Base-by-base conservation (phyloP, 2,797 vertebrate species). In the Craterocephalus amniculus region DNA sequence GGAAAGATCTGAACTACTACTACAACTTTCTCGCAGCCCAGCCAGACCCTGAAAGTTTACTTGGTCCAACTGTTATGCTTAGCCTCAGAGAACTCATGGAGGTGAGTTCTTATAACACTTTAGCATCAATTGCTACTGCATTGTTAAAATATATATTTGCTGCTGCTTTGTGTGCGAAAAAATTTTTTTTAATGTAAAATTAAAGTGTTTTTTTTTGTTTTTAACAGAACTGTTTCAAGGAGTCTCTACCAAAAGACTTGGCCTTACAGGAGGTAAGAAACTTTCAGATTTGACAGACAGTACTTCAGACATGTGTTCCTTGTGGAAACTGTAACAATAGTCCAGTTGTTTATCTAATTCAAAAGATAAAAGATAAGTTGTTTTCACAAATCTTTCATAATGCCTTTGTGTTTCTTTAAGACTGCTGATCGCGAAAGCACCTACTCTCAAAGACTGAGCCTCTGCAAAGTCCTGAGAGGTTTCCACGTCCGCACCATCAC, bases 401-500 rank as follows among this genome's bases (percentile, higher is more conserved):
- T 56, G 27, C 16, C 26, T 45, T 8, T 69, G 52, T 63, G 10
- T 54, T 63, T 67, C 22, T 64, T 62, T 1, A 72, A 92, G 91
- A 72, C 12, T 61, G 18, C 2, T 9, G 51, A 49, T 1, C 27
- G 1, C 26, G 3, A 0, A 0, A 87, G 66, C 67, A 79, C 66
- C 57, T 94, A 70, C 16, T 64, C 87, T 1, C 71, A 92, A 36
- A 84, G 93, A 45, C 78, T 93, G 67, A 76, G 32, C 5, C 88
- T 94, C 32, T 94, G 93, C 76, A 94, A 93, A 83, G 83, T 84
- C 32, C 71, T 95, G 60, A 91, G 83, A 72, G 93, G 94, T 55
- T 94, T 95, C 80, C 75, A 86, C 1, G 52, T 91, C 70, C 91
- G 93, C 36, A 70, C 76, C 43, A 76, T 94, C 65, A 95, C 92